Conservation (phyloP, 1,140 invertebrate species). For the Bombus waltoni region DNA sequence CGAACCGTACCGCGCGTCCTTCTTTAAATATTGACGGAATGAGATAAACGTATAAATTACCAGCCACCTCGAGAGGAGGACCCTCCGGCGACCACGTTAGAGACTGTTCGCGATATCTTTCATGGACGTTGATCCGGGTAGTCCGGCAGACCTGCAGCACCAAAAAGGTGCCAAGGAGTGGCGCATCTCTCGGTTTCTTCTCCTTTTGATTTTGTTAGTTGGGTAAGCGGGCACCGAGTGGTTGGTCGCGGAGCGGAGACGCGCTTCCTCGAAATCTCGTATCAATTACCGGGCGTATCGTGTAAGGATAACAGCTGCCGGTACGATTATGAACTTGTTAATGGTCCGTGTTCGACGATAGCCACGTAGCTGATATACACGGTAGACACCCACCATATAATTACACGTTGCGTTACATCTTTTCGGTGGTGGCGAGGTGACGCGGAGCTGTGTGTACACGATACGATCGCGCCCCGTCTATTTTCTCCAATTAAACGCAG, state of each 20-base stretch:
- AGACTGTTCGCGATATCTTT: slow-evolving; percentile 60
- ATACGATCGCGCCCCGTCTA: slow-evolving; percentile 30
- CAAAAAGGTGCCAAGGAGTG: slow-evolving; percentile 53
- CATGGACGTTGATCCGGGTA: slow-evolving; percentile 70
- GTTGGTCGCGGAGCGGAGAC: slow-evolving; percentile 12
- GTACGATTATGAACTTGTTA: slow-evolving; percentile 66
- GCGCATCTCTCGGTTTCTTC: not conserved
- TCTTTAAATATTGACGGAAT: slow-evolving; percentile 79
- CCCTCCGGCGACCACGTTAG: slow-evolving; percentile 58
- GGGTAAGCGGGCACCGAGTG: not conserved
- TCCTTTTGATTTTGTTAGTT: slow-evolving; percentile 14
- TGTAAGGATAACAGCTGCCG: slow-evolving; percentile 51
- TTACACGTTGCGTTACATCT: slow-evolving; percentile 53
- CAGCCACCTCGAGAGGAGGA: slow-evolving; percentile 65
- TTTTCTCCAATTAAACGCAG: slow-evolving; percentile 36
- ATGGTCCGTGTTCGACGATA: slow-evolving; percentile 56
- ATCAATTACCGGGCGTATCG: slow-evolving; percentile 63
- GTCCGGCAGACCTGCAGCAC: not conserved
- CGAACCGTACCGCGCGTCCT: slow-evolving; percentile 53
- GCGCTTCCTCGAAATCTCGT: slow-evolving; percentile 63
- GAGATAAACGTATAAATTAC: slow-evolving; percentile 79
- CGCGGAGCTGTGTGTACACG: slow-evolving; percentile 1
- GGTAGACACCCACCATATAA: slow-evolving; percentile 59
- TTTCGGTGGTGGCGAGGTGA: not conserved
- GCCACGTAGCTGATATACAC: slow-evolving; percentile 16